Evolutionary conservation across 2,888 invertebrate species (phyloP), one percentile per base, ranked within the genome.

Genomic region (Fragum whitleyi): DNA sequence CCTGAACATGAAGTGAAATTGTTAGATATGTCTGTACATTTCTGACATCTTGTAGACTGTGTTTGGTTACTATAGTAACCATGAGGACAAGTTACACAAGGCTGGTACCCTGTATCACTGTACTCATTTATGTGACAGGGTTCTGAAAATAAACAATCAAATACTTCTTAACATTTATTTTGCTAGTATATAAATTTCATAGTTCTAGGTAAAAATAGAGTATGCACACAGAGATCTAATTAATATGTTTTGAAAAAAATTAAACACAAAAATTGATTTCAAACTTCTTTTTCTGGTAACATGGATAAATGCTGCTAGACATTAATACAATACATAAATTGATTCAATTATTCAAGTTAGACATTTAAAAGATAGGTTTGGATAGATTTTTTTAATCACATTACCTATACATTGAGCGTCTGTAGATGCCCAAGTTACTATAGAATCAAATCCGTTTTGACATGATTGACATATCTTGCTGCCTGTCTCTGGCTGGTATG

Each of bases 401-500:
- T 26, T 23, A 65, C 65, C 65, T 65, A 19, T 39, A 42, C 65
- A 65, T 39, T 65, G 39, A 39, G 23, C n/a, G 2, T 39, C 9
- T 2, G 23, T 42, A 5, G 28, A 23, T 39, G 65, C 16, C 16
- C 90, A 90, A 16, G 57, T 29, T 6, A 28, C 32, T 19, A 72
- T 14, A 19, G 90, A 90, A 28, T 73, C 79, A 19, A 70, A 85
- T 28, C 76, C 81, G 23, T 32, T 57, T 61, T 77, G 86, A 81
- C 92, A 93, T 0, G 79, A 47, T 5, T 81, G 55, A 81, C 92
- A 93, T 32, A 26, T 55, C 0, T 73, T 81, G 29, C 90, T 70
- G 7, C 89, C 90, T n/a, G 53, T 39, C 23, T 83, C 80, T 21
- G 89, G 81, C 77, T 93, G 92, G 77, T 89, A 93, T 36, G 86